These are phyloP conservation scores for Archivesica marissinica DNA, from an alignment of 1,140 invertebrate species.

Conservation along the genomic window DNA sequence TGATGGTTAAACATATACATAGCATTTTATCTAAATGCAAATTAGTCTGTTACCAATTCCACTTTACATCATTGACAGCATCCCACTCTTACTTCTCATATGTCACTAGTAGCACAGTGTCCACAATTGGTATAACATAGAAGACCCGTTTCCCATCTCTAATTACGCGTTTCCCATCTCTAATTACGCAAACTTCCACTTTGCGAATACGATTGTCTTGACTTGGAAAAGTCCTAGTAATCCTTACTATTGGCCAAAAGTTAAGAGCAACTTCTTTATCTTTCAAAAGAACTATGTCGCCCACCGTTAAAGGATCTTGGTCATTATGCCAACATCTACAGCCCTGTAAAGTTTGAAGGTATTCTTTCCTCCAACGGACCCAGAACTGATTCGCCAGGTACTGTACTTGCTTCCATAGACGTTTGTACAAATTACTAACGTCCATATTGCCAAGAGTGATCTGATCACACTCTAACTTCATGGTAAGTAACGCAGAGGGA, in stretches of 20 bases:
- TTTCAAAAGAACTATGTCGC: slow-evolving; percentile 37
- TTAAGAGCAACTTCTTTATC: slow-evolving; percentile 14
- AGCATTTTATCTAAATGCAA: too few species aligned
- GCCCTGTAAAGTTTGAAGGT: slow-evolving; percentile 31
- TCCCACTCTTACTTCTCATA: too few species aligned
- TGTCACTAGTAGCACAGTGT: background rate
- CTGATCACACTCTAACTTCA: background rate
- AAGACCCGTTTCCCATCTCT: slow-evolving; percentile 13
- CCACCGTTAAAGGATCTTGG: background rate
- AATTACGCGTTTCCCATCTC: background rate
- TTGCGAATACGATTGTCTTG: slow-evolving; percentile 26
- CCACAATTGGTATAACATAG: background rate
- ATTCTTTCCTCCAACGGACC: slow-evolving; percentile 58
- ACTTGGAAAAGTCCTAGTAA: background rate
- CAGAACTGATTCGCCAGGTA: slow-evolving; percentile 45
- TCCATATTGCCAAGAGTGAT: background rate
- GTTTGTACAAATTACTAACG: slow-evolving; percentile 28
- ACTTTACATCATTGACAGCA: too few species aligned
- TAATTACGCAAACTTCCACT: slow-evolving; percentile 11
- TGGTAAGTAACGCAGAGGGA: slow-evolving; percentile 38
- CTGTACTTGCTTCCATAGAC: slow-evolving; percentile 48
- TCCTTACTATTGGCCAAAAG: background rate
- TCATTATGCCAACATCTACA: slow-evolving; percentile 33
- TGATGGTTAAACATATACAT: too few species aligned
- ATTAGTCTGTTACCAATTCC: too few species aligned